phyloP scores from a whole-genome alignment of 1,140 invertebrate species.

The Pygmarrhopalites habei region DNA sequence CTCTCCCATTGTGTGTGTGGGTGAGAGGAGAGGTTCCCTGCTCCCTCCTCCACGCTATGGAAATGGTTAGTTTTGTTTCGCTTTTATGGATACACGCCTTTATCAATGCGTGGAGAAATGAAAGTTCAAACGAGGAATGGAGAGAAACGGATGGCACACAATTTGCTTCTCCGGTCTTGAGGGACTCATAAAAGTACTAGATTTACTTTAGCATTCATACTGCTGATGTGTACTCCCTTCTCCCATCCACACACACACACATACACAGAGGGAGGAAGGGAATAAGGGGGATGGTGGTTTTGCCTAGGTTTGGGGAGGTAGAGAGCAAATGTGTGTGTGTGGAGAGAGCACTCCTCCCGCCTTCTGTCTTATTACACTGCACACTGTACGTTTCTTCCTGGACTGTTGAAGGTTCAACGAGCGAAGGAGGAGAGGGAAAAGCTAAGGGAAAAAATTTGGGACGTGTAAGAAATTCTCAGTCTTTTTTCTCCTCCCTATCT shows the following conservation, averaged over 20 bases:
- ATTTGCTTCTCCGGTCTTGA: slow-evolving; percentile 34
- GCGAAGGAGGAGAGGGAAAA: neutral
- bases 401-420: too few species aligned
- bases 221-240: slow-evolving; percentile 8
- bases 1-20: too few species aligned
- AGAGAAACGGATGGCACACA: slow-evolving; percentile 38
- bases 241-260: neutral
- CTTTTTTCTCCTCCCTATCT: too few species aligned
- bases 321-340: too few species aligned
- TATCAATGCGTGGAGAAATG: slow-evolving; percentile 36
- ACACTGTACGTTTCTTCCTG: too few species aligned
- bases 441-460: neutral
- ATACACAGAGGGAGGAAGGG: neutral
- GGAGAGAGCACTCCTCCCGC: too few species aligned
- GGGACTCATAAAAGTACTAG: slow-evolving; percentile 39
- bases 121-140: slow-evolving; percentile 36
- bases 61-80: slow-evolving; percentile 35
- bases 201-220: slow-evolving; percentile 39
- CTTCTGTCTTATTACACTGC: too few species aligned
- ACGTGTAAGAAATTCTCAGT: neutral
- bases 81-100: slow-evolving; percentile 34
- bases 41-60: slow-evolving; percentile 4
- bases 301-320: too few species aligned
- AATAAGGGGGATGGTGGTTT: too few species aligned
- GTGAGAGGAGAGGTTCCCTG: too few species aligned